A percentile compares a stretch with the other conserved stretches of the same genome.
Conservation (phyloP, 1,140 invertebrate species). For the Samia ricini region DNA sequence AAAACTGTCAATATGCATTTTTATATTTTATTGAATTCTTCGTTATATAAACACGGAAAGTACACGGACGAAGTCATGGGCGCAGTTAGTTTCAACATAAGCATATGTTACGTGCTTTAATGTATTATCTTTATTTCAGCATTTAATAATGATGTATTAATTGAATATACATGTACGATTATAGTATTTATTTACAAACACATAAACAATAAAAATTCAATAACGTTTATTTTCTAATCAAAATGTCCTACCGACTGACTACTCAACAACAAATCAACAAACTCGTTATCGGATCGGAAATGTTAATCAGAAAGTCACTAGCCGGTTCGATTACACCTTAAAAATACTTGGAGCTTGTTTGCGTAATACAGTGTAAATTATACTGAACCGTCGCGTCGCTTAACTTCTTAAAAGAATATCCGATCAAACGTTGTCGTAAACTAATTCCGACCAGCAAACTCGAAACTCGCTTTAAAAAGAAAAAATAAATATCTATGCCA, state of each 20-base stretch:
- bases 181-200: background rate
- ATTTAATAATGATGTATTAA: background rate
- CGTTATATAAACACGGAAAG: too few relatives aligned
- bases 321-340: conserved; percentile 36
- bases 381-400: conserved; percentile 44
- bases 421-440: conserved; percentile 73
- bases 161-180: background rate
- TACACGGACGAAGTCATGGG: too few relatives aligned
- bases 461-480: conserved; percentile 56
- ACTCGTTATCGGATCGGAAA: background rate
- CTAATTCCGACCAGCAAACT: conserved; percentile 72
- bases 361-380: conserved; percentile 56
- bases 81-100: too few relatives aligned
- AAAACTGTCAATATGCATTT: too few relatives aligned
- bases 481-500: conserved; percentile 43
- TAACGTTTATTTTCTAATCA: conserved; percentile 1
- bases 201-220: background rate
- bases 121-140: too few relatives aligned
- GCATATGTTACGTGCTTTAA: too few relatives aligned
- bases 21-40: too few relatives aligned
- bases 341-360: conserved; percentile 50
- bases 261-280: background rate
- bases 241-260: background rate
- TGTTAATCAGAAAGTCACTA: conserved; percentile 4
- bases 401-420: conserved; percentile 73